phyloP scores from a whole-genome alignment of 2,888 invertebrate species.

The Agrotis exclamationis region DNA sequence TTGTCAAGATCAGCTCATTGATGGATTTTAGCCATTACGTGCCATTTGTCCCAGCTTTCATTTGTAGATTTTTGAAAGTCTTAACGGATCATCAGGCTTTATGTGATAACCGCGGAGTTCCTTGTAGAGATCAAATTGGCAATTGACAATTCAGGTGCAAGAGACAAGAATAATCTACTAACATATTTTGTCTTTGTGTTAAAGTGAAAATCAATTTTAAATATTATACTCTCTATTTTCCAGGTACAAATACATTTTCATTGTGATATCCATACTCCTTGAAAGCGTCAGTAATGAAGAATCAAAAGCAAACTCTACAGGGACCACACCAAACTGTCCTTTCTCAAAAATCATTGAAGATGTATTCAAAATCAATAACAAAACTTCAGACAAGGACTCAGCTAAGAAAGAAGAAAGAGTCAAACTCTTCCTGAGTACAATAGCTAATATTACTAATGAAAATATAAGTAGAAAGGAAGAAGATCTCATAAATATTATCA shows the following conservation, averaged over 20 bases:
- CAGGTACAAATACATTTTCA: slow-evolving; percentile 80
- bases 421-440: slow-evolving; percentile 89
- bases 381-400: slow-evolving; percentile 69
- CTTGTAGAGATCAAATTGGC: no score
- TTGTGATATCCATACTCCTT: slow-evolving; percentile 67
- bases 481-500: slow-evolving; percentile 84
- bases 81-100: not conserved
- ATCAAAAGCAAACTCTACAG: slow-evolving; percentile 53
- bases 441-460: slow-evolving; percentile 88
- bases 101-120: no score
- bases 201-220: not conserved
- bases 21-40: no score
- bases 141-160: not conserved
- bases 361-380: slow-evolving; percentile 83
- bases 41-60: not conserved
- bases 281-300: slow-evolving; percentile 64
- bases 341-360: slow-evolving; percentile 87
- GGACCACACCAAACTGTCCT: slow-evolving; percentile 80
- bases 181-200: not conserved
- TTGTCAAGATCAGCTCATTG: no score
- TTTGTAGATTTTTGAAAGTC: not conserved
- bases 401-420: slow-evolving; percentile 87
- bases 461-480: slow-evolving; percentile 79
- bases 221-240: slow-evolving; percentile 53
- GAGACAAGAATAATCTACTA: not conserved